Base-by-base conservation (phyloP, 2,113 vertebrate genomes). In the Micronycteris hirsuta region DNA sequence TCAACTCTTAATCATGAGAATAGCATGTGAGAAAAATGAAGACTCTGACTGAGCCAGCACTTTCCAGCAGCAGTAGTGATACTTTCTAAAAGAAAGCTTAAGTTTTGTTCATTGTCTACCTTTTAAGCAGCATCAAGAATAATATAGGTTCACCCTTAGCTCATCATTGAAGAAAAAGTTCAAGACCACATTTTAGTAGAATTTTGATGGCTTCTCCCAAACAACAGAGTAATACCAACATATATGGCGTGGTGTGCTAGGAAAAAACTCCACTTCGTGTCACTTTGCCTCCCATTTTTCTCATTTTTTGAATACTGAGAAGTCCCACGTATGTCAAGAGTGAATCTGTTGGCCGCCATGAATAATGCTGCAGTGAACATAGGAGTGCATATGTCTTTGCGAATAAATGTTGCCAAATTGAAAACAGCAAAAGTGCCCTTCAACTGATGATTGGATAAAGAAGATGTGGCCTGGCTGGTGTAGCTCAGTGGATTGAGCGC, bases 51-150 rank as follows among this genome's bases (percentile, higher is more conserved):
- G 5, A 5, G 16, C 6, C 24, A 31, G 36, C 26, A 41, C 31
- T 61, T 65, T 61, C 86, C 26, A 76, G 36, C 13, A 76, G 61
- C 5, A 36, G 7, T 80, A 67, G 2, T 43, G 31, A 10, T 7
- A n/a, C 63, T 95, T 88, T 92, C 81, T 92, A 56, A 85, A 90
- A 92, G 41, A 85, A 94, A 84, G 14, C n/a, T 63, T 28, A 73
- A 78, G 8, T 45, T 49, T 20, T 76, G 61, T 33, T 82, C 31
- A 36, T 5, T 61, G 15, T 70, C 7, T 38, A 84, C 7, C 6
- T 61, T 61, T 28, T 61, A 86, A 49, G 56, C 9, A 76, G 38
- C 5, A 14, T 76, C 61, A 74, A 70, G 36, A 82, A n/a, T 22
- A 82, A 45, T 61, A 65, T 4, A 38, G n/a, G 12, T 68, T 92